Percentiles rank a stretch among this genome's conserved stretches.
These are phyloP conservation scores for Linnaemya tessellans DNA, from an alignment of 2,888 invertebrate genomes.

Conservation along the genomic window DNA sequence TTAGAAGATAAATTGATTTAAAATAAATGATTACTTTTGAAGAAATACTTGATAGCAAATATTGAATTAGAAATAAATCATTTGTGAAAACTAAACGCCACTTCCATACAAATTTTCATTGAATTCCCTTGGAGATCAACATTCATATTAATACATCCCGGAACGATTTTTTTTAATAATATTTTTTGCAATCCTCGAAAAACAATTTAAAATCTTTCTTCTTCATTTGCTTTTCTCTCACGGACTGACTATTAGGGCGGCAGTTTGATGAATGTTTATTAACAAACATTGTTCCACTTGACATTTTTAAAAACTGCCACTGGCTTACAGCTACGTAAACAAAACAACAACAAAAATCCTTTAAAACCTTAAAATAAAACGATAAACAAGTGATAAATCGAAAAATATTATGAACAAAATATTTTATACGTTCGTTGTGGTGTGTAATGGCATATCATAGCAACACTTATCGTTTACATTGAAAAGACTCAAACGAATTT, in stretches of 20 bases:
- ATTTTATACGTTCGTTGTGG: neutral
- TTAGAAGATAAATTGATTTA: neutral
- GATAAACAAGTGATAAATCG: constrained; percentile 35
- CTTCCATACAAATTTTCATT: neutral
- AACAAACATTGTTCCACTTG: constrained; percentile 32
- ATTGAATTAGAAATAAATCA: neutral
- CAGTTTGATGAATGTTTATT: constrained; percentile 35
- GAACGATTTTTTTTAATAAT: neutral
- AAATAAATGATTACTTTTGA: constrained; percentile 4
- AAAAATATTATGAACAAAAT: constrained; percentile 3
- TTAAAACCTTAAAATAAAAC: constrained; percentile 25
- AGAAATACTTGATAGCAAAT: neutral
- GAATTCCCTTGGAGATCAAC: neutral
- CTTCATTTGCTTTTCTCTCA: constrained; percentile 7
- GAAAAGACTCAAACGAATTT: neutral
- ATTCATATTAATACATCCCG: neutral
- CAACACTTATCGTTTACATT: neutral
- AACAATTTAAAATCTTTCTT: constrained; percentile 12
- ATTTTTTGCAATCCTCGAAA: constrained; percentile 11
- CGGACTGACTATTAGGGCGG: constrained; percentile 28
- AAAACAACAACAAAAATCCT: neutral
- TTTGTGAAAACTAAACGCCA: neutral
- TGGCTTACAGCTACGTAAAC: neutral
- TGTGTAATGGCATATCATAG: neutral
- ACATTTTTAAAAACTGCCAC: constrained; percentile 18